Evolutionary conservation across 2,113 vertebrate genomes (phyloP), one percentile per base, ranked within the genome.

Genomic region (Nymphicus hollandicus): DNA sequence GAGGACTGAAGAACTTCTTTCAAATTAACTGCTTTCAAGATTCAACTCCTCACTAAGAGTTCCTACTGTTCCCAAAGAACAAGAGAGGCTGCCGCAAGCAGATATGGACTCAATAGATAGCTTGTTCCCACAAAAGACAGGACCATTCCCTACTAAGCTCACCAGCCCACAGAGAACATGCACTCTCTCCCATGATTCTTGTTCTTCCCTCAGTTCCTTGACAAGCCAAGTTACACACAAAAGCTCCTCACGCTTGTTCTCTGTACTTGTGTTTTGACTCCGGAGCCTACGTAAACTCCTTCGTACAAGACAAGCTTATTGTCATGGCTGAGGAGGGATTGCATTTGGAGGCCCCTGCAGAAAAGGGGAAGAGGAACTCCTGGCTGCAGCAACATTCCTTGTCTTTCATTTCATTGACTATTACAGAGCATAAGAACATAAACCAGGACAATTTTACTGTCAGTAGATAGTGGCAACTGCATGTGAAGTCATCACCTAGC

Each of bases 51-150:
- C 20, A 7, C 33, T 35, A 22, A 24, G 33, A 35, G 22, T 58
- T 58, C 56, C 56, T 35, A 35, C 56, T 35, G 56, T 24, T 35
- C 33, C 22, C 4, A 58, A 58, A 24, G 22, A 58, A 35, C 17
- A 9, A 2, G 16, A 55, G 33, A 66, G 18, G 82, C 56, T 56
- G 37, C 27, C 55, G 22, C 9, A 60, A 37, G 61, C 44, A 50
- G 35, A 19, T 10, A 22, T 1, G 4, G 7, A 29, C 25, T 27
- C 1, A 0, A 1, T 1, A 17, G 3, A 4, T 12, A 39, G 47
- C 25, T 6, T 11, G 20, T 37, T 28, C 74, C 10, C 1, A 1
- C 23, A 17, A n/a, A 77, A 56, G 72, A 19, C 7, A 28, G 35
- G 12, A 5, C 13, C 17, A 18, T 37, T 52, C 41, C 5, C 29